Evolutionary conservation across 2,113 vertebrate genomes (phyloP).

Genomic region (Nannospalax galili): DNA sequence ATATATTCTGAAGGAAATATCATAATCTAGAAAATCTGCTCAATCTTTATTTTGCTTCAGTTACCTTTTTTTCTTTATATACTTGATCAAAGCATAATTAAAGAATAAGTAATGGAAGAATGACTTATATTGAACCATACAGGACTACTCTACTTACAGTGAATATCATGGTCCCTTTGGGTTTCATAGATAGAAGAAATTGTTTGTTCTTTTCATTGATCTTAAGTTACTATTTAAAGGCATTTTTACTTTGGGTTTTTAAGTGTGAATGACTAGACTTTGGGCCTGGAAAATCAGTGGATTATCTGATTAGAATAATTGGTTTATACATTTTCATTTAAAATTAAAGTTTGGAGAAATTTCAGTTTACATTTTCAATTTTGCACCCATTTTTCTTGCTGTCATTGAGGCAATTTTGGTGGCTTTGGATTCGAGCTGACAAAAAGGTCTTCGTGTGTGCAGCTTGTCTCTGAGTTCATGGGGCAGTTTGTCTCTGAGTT

Average conservation of each 20-base stretch:
- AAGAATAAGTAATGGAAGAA: neutral
- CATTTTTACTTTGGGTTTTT: neutral
- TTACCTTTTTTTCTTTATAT: neutral
- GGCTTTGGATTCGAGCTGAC: neutral
- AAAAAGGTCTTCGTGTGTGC: neutral
- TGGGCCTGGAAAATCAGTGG: neutral
- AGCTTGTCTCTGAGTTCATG: neutral
- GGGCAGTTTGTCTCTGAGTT: too few relatives aligned
- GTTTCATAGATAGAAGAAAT: neutral
- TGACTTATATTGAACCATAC: neutral
- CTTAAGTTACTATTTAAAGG: slow-evolving; percentile 9
- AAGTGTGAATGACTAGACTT: neutral
- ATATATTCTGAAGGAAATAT: neutral
- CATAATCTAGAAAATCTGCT: neutral
- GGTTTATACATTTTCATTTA: neutral
- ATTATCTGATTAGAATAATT: neutral
- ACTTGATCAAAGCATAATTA: neutral
- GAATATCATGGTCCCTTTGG: neutral
- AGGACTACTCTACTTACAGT: neutral
- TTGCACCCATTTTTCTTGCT: neutral
- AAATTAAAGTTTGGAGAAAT: neutral
- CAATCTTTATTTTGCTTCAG: neutral
- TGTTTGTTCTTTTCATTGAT: neutral
- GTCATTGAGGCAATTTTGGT: neutral
- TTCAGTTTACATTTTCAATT: neutral